phyloP scores from a whole-genome alignment of 2,888 invertebrate species.

The Oscheius sp. region DNA sequence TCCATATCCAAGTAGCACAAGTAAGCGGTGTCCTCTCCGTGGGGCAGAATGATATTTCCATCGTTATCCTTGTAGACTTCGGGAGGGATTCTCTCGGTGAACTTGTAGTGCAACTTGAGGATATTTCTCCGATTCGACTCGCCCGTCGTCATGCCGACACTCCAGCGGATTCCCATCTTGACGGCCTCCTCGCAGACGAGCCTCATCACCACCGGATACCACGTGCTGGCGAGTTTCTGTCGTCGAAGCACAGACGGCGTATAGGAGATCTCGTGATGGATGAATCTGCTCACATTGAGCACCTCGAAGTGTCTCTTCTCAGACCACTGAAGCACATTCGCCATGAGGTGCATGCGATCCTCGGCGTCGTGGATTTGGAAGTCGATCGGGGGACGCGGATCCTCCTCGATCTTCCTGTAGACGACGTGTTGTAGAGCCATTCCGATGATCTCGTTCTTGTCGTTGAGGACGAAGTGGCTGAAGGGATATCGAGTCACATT shows the following conservation, averaged over 20 bases:
- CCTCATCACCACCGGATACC: background rate
- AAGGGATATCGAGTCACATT: conserved; percentile 11
- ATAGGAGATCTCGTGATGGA: background rate
- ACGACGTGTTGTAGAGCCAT: background rate
- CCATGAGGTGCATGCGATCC: background rate
- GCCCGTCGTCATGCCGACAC: background rate
- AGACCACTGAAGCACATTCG: background rate
- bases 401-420: background rate
- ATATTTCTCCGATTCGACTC: background rate
- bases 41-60: background rate
- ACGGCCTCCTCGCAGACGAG: background rate
- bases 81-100: background rate
- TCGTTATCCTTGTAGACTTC: conserved; percentile 12
- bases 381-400: background rate
- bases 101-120: background rate
- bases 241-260: background rate
- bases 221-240: background rate
- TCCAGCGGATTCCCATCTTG: conserved; percentile 3
- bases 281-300: background rate
- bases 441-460: background rate
- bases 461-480: conserved; percentile 5
- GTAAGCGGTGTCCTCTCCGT: background rate
- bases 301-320: background rate
- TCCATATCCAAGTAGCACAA: background rate
- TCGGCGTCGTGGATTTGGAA: background rate